Evolutionary conservation across 2,113 vertebrate genomes (phyloP).

Genomic region (Periophthalmus modestus): DNA sequence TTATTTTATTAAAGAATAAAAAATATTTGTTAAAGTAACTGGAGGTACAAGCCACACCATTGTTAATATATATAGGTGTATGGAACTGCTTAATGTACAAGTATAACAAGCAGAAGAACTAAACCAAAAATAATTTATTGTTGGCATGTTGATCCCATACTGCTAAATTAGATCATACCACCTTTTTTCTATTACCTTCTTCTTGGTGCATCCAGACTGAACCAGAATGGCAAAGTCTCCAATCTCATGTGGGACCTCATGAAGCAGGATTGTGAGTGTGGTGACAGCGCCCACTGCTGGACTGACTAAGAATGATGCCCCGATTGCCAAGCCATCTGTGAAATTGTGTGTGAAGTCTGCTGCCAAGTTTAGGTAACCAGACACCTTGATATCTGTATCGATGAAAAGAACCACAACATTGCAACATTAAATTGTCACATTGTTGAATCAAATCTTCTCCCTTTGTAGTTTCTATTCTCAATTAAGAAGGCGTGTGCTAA

Average conservation of each 20-base stretch:
- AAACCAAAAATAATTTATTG: background rate
- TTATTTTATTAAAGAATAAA: no score
- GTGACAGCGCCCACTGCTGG: conserved; percentile 83
- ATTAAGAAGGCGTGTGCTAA: background rate
- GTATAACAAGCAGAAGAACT: no score
- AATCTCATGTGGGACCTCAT: conserved; percentile 92
- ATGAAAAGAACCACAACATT: background rate
- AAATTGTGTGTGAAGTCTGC: conserved; percentile 93
- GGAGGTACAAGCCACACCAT: background rate
- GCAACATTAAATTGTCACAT: background rate
- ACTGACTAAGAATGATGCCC: conserved; percentile 87
- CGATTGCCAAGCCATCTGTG: conserved; percentile 89
- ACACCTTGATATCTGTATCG: conserved; percentile 84
- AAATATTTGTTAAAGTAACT: no score
- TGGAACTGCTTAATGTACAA: no score
- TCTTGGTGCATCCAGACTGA: conserved; percentile 91
- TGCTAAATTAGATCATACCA: background rate
- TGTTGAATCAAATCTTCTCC: background rate
- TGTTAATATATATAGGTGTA: background rate
- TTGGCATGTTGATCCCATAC: background rate
- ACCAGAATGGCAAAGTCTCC: conserved; percentile 94
- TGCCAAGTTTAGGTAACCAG: conserved; percentile 88
- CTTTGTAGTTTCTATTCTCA: background rate
- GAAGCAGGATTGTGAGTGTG: conserved; percentile 89
- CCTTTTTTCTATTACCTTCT: conserved; percentile 73